Base-by-base conservation (phyloP, 2,888 invertebrate species). In the Nemotelus pantherinus region DNA sequence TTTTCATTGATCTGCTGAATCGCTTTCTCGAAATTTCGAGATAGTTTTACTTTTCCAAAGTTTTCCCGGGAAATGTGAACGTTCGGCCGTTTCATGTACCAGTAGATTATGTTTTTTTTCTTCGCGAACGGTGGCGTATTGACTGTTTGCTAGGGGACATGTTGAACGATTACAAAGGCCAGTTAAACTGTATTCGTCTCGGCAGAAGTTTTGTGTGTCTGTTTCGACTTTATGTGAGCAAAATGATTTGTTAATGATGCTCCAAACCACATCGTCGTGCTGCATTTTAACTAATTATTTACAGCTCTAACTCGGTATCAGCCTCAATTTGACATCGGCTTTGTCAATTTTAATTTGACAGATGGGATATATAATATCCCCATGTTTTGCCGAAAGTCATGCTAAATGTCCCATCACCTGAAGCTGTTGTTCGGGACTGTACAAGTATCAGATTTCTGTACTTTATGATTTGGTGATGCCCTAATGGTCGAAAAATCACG, bases 91-190 rank as follows among this genome's bases (percentile, higher is more conserved):
- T 95, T 95, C 91, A 97, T 94, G 83, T 90, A 96, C 76, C 97
- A 88, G 88, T 94, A 98, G 84, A 96, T 94, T 80, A 96, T 92
- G 82, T n/a, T 99, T 99, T 85, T 97, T 96, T 86, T 99, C 98
- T 89, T 99, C 99, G 81, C 97, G 90, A 4, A 99, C 91, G 3
- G 99, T 99, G 0, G 99, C 99, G 91, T 99, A 99, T 88, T 97
- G 97, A 87, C 98, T 98, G 87, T 99, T 99, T 25, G 99, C 98
- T 80, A 99, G 89, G 0, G 99, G 99, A 86, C 99, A 99, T 0
- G 97, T 93, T 4, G 94, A 90, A 77, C 98, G 89, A 83, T 93
- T 96, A 85, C 99, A 99, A 65, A 99, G 88, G 80, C 99, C 99
- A 2, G 98, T 98, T 83, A 99, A 89, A 88, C 98, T 99, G 88